Conservation (phyloP, 2,113 vertebrate genomes). For the Corythaeola cristata region DNA sequence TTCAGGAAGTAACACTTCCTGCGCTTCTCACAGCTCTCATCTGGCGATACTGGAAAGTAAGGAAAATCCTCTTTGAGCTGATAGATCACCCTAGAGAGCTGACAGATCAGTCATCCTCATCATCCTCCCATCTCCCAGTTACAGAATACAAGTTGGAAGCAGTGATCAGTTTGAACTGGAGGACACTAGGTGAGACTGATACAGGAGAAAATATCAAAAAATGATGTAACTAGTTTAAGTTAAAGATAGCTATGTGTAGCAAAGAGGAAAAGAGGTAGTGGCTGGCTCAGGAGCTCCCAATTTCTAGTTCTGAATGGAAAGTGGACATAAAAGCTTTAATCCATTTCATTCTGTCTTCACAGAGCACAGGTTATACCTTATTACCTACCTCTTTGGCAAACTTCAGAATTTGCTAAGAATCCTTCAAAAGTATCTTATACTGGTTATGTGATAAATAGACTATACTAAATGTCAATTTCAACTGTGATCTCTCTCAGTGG, state of each 20-base stretch:
- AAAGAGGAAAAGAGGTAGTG: not conserved
- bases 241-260: not conserved
- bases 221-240: not conserved
- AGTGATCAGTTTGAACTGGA: not conserved
- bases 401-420: not conserved
- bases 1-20: not conserved
- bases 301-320: not conserved
- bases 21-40: not conserved
- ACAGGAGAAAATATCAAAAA: not conserved
- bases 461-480: not conserved
- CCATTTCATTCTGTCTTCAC: not conserved
- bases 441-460: not conserved
- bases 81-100: not conserved
- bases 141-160: not conserved
- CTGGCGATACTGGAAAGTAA: not conserved
- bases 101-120: not conserved
- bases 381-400: not conserved
- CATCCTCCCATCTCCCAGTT: not conserved
- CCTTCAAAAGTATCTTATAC: not conserved
- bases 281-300: not conserved
- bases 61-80: not conserved
- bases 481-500: accelerated
- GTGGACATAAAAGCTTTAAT: not conserved
- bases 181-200: no score
- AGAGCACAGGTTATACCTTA: not conserved